These are phyloP conservation scores for Gallinago undulata DNA, from an alignment of 2,113 vertebrate genomes.

Conservation along the genomic window DNA sequence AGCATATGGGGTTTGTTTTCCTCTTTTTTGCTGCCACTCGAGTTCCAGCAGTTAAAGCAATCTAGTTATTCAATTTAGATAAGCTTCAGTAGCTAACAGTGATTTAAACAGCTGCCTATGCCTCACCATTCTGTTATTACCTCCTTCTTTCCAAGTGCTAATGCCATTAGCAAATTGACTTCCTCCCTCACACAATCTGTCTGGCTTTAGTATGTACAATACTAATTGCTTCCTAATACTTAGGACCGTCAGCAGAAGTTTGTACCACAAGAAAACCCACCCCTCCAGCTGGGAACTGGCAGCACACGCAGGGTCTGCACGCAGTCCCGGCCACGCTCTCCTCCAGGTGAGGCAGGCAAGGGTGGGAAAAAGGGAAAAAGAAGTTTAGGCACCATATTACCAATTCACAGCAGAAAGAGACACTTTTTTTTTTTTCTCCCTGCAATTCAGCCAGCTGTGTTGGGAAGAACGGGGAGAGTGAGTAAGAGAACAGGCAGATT, in stretches of 20 bases:
- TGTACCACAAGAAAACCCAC: too few species aligned
- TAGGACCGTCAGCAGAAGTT: neutral
- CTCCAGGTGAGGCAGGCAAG: neutral
- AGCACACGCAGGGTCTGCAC: neutral
- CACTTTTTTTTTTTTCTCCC: too few species aligned
- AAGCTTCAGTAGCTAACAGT: neutral
- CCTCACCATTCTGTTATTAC: neutral
- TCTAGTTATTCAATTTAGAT: neutral
- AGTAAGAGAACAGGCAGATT: neutral
- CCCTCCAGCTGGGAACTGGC: neutral
- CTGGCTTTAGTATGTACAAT: neutral
- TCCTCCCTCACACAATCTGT: constrained; percentile 25
- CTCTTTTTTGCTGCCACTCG: neutral
- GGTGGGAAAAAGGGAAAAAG: neutral
- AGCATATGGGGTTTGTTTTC: neutral
- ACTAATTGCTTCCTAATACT: neutral
- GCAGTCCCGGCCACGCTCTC: neutral
- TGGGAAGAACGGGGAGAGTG: neutral
- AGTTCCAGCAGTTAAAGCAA: constrained; percentile 2
- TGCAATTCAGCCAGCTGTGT: rapidly evolving
- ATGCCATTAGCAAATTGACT: constrained; percentile 17
- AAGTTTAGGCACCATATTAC: neutral
- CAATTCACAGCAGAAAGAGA: neutral
- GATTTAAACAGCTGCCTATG: neutral
- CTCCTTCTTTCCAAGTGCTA: neutral